Evolutionary conservation across 2,888 invertebrate genomes (phyloP).

Genomic region (Cephus runcator): DNA sequence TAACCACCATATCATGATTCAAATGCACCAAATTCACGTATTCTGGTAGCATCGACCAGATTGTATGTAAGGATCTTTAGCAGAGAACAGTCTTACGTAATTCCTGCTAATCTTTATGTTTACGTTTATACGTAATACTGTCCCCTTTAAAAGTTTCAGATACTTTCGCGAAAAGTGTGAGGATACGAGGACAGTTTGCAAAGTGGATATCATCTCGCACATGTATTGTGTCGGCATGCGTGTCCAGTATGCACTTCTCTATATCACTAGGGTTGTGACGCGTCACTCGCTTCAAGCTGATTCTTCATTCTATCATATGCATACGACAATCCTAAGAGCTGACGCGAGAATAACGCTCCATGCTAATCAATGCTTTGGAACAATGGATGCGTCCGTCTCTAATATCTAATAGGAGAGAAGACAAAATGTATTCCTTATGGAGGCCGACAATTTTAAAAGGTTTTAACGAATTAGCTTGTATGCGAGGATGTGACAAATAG

Average conservation of each 20-base stretch:
- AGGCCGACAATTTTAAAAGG: not conserved
- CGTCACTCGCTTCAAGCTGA: not conserved
- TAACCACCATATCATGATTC: constrained; percentile 63
- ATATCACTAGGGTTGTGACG: too few relatives aligned
- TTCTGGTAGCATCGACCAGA: not conserved
- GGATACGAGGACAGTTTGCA: not conserved
- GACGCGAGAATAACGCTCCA: constrained; percentile 57
- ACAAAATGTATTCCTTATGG: not conserved
- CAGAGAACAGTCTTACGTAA: not conserved
- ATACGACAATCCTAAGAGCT: constrained; percentile 40
- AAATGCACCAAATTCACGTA: constrained; percentile 17
- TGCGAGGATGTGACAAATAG: not conserved
- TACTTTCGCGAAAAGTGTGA: not conserved
- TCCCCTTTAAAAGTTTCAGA: not conserved
- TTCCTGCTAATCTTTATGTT: not conserved
- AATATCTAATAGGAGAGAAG: not conserved
- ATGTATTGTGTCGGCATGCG: not conserved
- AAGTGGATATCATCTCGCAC: not conserved
- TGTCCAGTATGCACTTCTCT: not conserved
- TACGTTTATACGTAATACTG: not conserved
- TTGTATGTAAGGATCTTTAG: not conserved
- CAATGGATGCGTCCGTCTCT: not conserved
- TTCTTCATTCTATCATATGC: not conserved
- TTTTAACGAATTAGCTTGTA: not conserved
- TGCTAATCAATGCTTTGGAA: constrained; percentile 33